Percentiles rank a stretch among this genome's conserved stretches.
phyloP scores from a whole-genome alignment of 2,113 vertebrate genomes.

The Tor tambroides region DNA sequence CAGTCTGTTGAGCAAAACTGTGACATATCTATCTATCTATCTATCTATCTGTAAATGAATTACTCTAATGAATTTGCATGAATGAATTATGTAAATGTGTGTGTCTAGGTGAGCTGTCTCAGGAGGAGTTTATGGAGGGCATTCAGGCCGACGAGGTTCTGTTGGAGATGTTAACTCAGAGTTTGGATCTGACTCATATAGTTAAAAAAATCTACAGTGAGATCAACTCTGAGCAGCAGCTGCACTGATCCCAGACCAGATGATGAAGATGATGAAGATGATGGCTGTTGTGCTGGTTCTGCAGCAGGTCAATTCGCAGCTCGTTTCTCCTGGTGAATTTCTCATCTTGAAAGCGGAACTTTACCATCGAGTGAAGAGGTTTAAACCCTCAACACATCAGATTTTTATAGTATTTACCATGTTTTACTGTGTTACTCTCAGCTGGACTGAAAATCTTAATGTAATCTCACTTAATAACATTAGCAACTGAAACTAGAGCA shows the following conservation, averaged over 20 bases:
- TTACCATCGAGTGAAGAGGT: background rate
- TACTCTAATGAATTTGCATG: too few relatives aligned
- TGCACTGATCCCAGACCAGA: background rate
- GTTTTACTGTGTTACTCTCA: background rate
- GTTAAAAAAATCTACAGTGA: constrained; percentile 81
- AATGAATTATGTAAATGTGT: background rate
- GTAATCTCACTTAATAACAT: background rate
- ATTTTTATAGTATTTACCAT: background rate
- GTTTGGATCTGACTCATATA: constrained; percentile 86
- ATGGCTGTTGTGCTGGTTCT: background rate
- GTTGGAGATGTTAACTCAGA: constrained; percentile 82
- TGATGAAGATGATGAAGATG: background rate
- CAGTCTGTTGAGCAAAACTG: too few relatives aligned
- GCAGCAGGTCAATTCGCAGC: background rate
- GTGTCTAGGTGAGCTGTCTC: constrained; percentile 81
- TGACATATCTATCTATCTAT: constrained; percentile 50
- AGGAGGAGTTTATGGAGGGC: constrained; percentile 88
- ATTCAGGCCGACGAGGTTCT: constrained; percentile 84
- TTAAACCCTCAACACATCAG: background rate
- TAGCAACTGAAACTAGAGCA: background rate
- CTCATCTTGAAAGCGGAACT: background rate
- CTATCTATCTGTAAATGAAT: constrained; percentile 39
- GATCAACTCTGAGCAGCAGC: background rate
- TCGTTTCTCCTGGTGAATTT: background rate
- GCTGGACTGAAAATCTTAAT: background rate